Base-by-base conservation (phyloP, 1,140 invertebrate species). In the Pollicipes pollicipes region DNA sequence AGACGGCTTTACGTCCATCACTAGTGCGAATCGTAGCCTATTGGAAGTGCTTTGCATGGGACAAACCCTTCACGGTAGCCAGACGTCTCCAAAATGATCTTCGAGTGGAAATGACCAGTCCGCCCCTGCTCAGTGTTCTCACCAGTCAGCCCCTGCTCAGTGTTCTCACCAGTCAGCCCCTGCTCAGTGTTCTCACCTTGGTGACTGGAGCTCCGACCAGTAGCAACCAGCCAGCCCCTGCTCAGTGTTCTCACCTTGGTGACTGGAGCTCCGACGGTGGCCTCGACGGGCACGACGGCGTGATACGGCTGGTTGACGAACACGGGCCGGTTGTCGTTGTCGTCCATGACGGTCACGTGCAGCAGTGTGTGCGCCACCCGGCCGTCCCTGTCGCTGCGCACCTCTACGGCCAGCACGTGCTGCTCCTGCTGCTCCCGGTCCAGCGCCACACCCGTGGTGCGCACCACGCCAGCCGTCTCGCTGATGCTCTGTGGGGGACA, bases 231-330 rank as follows among this genome's bases (percentile, higher is more conserved):
- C n/a, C n/a, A n/a, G n/a, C n/a, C n/a, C n/a, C n/a, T n/a, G n/a
- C n/a, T n/a, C n/a, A n/a, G n/a, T n/a, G n/a, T n/a, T n/a, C 71
- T 71, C 24, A 75, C 74, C 74, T 75, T 73, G 69, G 90, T 87
- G 69, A 96, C 87, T 37, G 87, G 79, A 73, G 89, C 84, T 58
- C 89, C 91, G 76, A 88, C 87, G 72, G 86, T 83, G 71, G 90
- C 87, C 76, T 91, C 89, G 10, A 92, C 86, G 26, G 88, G 89
- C 69, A 93, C 88, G 6, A 92, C 89, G 8, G 90, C 90, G 77
- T 89, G 90, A 80, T 93, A 92, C 74, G 88, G 87, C 71, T 85
- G 85, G 76, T 91, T 87, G 74, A 89, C 86, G 79, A 95, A 95
- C 75, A 87, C 85, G 0, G 90, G 91, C 66, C 84, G 83, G 77